Conservation (phyloP, 2,113 vertebrate species). For the Ginglymostoma cirratum region DNA sequence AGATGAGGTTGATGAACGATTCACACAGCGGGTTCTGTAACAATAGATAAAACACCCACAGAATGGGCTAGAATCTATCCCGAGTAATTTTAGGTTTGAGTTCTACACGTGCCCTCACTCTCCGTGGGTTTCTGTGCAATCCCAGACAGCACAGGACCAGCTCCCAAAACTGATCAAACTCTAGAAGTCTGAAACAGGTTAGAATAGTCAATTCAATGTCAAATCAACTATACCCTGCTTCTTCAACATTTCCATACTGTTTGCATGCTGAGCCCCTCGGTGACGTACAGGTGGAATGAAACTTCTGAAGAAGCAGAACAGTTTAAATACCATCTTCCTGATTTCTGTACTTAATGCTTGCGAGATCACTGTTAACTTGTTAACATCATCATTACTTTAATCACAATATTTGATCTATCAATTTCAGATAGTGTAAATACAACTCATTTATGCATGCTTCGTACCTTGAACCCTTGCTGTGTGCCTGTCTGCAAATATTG, state of each 20-base stretch:
- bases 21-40: slow-evolving; percentile 44
- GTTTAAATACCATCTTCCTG: neutral
- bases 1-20: slow-evolving; percentile 35
- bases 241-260: neutral
- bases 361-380: neutral
- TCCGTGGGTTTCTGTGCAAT: neutral
- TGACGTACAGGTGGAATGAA: neutral
- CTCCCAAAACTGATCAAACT: neutral
- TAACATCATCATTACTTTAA: neutral
- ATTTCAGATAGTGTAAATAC: neutral
- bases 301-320: neutral
- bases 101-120: neutral
- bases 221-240: neutral
- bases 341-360: neutral
- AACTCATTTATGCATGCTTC: neutral
- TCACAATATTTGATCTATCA: neutral
- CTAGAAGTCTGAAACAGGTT: neutral
- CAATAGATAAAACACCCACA: slow-evolving; percentile 33
- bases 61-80: no score
- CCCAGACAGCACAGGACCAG: neutral
- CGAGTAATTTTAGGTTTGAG: neutral
- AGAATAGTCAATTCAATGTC: neutral
- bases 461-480: neutral
- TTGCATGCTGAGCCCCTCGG: neutral
- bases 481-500: neutral